Evolutionary conservation across 2,888 invertebrate genomes (phyloP), one percentile per base, ranked within the genome.

Genomic region (Venusia cambrica): DNA sequence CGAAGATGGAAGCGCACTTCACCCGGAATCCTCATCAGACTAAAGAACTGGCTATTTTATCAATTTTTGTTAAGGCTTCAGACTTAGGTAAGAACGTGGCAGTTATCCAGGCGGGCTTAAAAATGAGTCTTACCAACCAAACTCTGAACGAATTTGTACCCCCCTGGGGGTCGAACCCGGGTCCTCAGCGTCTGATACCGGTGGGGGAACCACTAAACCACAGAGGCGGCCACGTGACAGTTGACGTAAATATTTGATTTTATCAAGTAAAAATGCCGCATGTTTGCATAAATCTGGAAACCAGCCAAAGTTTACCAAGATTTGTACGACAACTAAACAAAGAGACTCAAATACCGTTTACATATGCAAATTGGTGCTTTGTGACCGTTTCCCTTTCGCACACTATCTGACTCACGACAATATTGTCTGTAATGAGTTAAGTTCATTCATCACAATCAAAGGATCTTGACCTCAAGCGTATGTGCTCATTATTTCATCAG

Each of bases 311-410:
- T 51, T 48, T 48, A 20, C 33, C 28, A 5, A 31, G 45, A 51
- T 48, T 48, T 44, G 43, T 44, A 37, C 37, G 27, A 36, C 39
- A 34, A 46, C 45, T 41, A 49, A 47, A 47, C 45, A 49, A 45
- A 36, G 46, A 33, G 7, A 19, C 28, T 21, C 30, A 27, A 43
- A 44, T 35, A 29, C 30, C 43, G 42, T 42, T 47, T 44, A 21
- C 28, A 30, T 48, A 48, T 48, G 48, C 36, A 47, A 51, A 53
- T 48, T 15, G 35, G 33, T 27, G 20, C n/a, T 35, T 40, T 45
- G 48, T 38, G 40, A 42, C 26, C 16, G 45, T 51, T 53, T 53
- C 51, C 53, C 44, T 51, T 51, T 48, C 45, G 32, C 30, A 42
- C 40, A 15, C 10, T 18, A 34, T 26, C 30, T 40, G 39, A 40